Percentiles rank a stretch among this genome's conserved stretches.
Evolutionary conservation across 2,797 vertebrate species (phyloP).

Genomic region (Chanos chanos): DNA sequence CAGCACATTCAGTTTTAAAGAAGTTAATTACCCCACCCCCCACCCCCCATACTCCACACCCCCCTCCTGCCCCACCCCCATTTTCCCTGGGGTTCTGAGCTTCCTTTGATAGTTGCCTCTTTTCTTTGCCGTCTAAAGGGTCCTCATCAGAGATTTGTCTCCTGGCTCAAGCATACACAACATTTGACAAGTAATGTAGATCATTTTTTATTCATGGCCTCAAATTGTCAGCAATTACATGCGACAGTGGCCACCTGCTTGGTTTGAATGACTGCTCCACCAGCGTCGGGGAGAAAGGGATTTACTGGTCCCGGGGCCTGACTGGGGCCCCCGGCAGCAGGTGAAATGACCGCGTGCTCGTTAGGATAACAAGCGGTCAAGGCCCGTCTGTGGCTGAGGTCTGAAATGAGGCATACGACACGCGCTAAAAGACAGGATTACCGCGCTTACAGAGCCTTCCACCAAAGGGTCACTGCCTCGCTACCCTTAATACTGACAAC

Average conservation of each 20-base stretch:
- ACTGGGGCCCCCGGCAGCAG: constrained; percentile 85
- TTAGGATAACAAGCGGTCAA: constrained; percentile 99
- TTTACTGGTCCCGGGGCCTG: constrained; percentile 77
- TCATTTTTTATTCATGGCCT: constrained; percentile 99
- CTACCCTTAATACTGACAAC: too few relatives aligned
- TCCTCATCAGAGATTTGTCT: constrained; percentile 98
- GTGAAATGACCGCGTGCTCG: constrained; percentile 99
- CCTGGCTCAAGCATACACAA: constrained; percentile 96
- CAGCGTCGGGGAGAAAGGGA: constrained; percentile 68
- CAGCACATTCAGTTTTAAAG: constrained; percentile 58
- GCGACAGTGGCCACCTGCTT: constrained; percentile 99
- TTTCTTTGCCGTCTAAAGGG: constrained; percentile 98
- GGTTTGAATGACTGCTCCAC: constrained; percentile 96
- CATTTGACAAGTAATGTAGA: constrained; percentile 99
- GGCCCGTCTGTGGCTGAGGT: constrained; percentile 64
- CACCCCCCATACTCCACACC: constrained; percentile 70
- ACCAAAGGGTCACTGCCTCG: constrained; percentile 9
- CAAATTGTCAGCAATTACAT: constrained; percentile 99
- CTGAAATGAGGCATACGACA: constrained; percentile 62
- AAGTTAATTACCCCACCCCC: constrained; percentile 64
- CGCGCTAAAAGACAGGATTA: constrained; percentile 67
- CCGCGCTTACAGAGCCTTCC: constrained; percentile 38
- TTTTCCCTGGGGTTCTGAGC: constrained; percentile 73
- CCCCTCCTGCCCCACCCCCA: constrained; percentile 51
- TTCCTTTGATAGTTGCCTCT: constrained; percentile 96